phyloP scores from a whole-genome alignment of 2,888 invertebrate species.

The Teleiodes luculella region DNA sequence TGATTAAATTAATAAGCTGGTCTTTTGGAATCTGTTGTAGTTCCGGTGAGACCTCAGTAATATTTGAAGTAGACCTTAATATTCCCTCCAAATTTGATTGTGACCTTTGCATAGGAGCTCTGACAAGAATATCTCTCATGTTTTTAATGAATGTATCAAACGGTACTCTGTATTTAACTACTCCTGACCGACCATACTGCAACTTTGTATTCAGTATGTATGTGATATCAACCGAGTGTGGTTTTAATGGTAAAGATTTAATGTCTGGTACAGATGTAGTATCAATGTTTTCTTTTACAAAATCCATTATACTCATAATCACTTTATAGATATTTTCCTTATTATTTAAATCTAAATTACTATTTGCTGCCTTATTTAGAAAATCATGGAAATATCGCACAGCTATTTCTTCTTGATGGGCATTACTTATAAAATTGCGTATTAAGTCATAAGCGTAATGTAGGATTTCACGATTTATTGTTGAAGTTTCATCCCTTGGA shows the following conservation, averaged over 20 bases:
- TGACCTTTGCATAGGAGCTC: neutral
- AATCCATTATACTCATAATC: neutral
- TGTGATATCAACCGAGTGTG: neutral
- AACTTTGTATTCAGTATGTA: neutral
- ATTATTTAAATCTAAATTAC: neutral
- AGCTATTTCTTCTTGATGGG: neutral
- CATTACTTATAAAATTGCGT: neutral
- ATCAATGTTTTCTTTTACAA: neutral
- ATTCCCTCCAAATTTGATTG: neutral
- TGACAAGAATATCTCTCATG: neutral
- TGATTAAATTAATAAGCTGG: neutral
- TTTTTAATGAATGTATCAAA: neutral
- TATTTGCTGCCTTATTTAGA: neutral
- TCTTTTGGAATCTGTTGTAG: neutral
- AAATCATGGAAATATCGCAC: neutral
- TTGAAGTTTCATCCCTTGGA: neutral
- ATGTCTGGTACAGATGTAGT: no score
- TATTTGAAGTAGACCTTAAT: neutral
- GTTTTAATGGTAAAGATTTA: neutral
- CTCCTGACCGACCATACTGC: neutral
- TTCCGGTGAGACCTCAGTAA: neutral
- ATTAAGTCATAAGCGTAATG: neutral
- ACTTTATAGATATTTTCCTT: neutral
- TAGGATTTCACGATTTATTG: neutral
- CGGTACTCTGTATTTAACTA: neutral